A percentile compares a stretch with the other conserved stretches of the same genome.
Evolutionary conservation across 1,140 invertebrate species (phyloP).

Genomic region (Gryllus bimaculatus): DNA sequence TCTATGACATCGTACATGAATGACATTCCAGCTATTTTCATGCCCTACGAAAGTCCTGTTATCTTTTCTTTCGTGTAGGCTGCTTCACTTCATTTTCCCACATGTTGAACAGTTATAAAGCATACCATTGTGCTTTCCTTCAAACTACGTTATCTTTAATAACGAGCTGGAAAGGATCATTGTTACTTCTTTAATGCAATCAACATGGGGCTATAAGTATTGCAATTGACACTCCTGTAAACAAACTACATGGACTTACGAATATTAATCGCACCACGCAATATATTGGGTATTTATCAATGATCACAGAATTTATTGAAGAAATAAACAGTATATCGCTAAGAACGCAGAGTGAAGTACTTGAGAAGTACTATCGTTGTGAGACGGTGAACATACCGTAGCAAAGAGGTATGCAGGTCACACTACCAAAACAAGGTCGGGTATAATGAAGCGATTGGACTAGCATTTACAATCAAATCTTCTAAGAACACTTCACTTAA

Average conservation of each 20-base stretch:
- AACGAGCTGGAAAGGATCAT: too few relatives aligned
- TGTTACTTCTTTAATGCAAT: too few relatives aligned
- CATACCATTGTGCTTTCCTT: background rate
- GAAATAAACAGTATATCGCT: too few relatives aligned
- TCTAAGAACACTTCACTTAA: too few relatives aligned
- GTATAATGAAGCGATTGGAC: background rate
- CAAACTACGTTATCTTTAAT: too few relatives aligned
- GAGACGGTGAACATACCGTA: background rate
- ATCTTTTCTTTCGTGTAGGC: constrained; percentile 1
- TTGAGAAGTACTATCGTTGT: background rate
- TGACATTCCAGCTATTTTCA: background rate
- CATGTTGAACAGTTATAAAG: background rate
- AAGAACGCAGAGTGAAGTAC: background rate
- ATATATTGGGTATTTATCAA: too few relatives aligned
- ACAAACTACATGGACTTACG: too few relatives aligned
- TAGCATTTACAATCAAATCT: background rate
- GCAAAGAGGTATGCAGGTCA: background rate
- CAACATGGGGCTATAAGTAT: too few relatives aligned
- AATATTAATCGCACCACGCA: too few relatives aligned
- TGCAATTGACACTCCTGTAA: too few relatives aligned
- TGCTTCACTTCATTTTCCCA: background rate
- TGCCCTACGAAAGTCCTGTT: background rate
- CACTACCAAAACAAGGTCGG: background rate
- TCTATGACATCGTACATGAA: background rate
- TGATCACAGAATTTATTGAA: too few relatives aligned